Evolutionary conservation across 2,113 vertebrate species (phyloP).

Genomic region (Azemiops feae): DNA sequence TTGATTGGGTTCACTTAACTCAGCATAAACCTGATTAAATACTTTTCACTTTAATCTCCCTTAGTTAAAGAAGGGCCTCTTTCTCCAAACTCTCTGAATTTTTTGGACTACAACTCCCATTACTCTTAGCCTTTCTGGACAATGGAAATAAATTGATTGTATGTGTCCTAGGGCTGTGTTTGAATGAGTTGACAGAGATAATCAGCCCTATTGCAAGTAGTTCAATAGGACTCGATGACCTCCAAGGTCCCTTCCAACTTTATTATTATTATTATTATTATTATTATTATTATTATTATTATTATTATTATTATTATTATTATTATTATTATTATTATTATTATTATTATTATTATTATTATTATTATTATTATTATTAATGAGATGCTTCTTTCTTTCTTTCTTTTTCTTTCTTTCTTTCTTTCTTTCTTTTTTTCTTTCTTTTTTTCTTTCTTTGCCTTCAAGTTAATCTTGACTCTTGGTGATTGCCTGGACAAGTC

Average conservation of each 20-base stretch:
- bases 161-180: background rate
- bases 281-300: too few relatives aligned
- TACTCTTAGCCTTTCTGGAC: background rate
- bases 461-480: background rate
- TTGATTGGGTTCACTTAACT: background rate
- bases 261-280: too few relatives aligned
- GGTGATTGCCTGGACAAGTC: background rate
- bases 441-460: background rate
- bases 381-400: background rate
- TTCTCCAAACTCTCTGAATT: background rate
- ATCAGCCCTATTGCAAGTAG: background rate
- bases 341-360: too few relatives aligned
- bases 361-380: too few relatives aligned
- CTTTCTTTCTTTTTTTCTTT: background rate
- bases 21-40: background rate
- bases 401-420: background rate
- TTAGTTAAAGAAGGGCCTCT: background rate
- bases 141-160: background rate
- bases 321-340: too few relatives aligned
- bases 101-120: background rate
- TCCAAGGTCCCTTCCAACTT: too few relatives aligned
- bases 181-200: background rate
- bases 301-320: too few relatives aligned
- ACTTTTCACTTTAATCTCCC: background rate
- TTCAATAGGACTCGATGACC: background rate